A percentile compares a stretch with the other conserved stretches of the same genome.
Evolutionary conservation across 2,888 invertebrate species (phyloP).

Genomic region (Ommatoiulus sabulosus): DNA sequence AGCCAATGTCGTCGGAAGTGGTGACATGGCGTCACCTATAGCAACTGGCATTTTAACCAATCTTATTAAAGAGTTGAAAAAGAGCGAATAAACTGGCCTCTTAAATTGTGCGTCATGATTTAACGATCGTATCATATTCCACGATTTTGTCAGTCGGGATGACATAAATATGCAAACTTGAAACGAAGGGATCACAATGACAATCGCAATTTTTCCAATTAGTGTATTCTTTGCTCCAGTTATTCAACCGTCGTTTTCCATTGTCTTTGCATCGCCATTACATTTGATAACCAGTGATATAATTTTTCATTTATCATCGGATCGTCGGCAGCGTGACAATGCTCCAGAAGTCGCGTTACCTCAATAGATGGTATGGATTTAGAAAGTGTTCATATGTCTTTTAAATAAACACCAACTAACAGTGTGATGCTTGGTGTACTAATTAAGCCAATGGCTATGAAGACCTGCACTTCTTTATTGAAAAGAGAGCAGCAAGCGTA

Average conservation of each 20-base stretch:
- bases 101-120: background rate
- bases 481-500: background rate
- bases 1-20: no score
- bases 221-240: background rate
- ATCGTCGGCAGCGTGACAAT: background rate
- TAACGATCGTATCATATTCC: background rate
- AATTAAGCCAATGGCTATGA: background rate
- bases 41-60: no score
- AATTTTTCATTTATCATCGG: background rate
- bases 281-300: background rate
- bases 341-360: background rate
- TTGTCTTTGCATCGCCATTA: constrained; percentile 20
- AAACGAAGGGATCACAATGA: background rate
- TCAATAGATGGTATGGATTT: background rate
- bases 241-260: background rate
- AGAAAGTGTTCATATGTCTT: background rate
- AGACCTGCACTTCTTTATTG: background rate
- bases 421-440: no score
- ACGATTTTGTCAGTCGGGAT: background rate
- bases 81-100: background rate
- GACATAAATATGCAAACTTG: constrained; percentile 12
- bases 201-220: background rate
- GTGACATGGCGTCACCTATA: no score
- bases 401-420: no score
- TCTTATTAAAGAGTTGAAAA: no score